Evolutionary conservation across 2,888 invertebrate genomes (phyloP), one percentile per base, ranked within the genome.

Genomic region (Hirtodrosophila confusa): DNA sequence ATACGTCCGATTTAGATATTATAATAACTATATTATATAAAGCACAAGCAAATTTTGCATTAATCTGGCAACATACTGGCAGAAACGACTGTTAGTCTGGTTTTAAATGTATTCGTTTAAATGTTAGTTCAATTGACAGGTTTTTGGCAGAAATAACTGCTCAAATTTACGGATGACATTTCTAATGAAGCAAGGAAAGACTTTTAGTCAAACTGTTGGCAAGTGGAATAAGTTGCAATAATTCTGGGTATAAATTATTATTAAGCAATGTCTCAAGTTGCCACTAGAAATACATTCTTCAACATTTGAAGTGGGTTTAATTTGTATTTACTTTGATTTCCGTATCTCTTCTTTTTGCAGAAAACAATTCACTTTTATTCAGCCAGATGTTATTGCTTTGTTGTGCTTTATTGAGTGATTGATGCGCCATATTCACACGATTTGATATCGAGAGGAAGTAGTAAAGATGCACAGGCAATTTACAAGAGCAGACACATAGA

Each of bases 401-500:
- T 84, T 82, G 86, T 73, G 79, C 68, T 63, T 80, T 65, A 80
- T 80, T 68, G 63, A 74, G 69, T 86, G 82, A 82, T 82, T 82
- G 82, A 82, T 82, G 82, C 58, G 77, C 72, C 68, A 79, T 86
- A 86, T 80, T 83, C 86, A 80, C 82, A 78, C 76, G 79, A 75
- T 75, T 82, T 61, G 67, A 78, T 82, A 80, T 48, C 61, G 67
- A 67, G 62, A 84, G 82, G 86, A 82, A 86, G 80, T 80, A 50
- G 67, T 71, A 68, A 82, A 76, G 62, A 67, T 65, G 57, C 69
- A 41, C 70, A 49, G 41, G 50, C 49, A 48, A 53, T 64, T 50
- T 51, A 31, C 41, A 35, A 47, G 45, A 44, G 51, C 24, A 66
- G 31, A 56, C 36, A 65, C 23, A 49, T 4, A 17, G 9, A 36